These are phyloP conservation scores for Oenanthe oenanthe DNA, from an alignment of 2,113 vertebrate species.

Conservation along the genomic window DNA sequence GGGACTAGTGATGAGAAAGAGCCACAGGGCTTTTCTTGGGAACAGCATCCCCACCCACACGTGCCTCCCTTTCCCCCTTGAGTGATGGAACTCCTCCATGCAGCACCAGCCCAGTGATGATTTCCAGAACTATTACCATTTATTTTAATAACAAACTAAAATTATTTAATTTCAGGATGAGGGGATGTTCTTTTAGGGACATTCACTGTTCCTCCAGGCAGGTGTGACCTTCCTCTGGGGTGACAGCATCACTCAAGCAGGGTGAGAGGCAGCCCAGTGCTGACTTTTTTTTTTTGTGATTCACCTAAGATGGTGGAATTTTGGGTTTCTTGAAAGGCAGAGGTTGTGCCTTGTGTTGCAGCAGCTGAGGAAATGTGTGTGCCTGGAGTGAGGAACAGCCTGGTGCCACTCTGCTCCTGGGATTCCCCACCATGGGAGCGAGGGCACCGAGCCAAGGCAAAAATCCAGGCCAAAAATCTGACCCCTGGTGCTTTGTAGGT, in stretches of 20 bases:
- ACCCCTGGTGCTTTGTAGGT: slow-evolving; percentile 18
- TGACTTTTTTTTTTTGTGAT: not conserved
- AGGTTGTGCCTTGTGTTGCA: not conserved
- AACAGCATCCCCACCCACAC: not conserved
- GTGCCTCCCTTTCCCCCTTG: not conserved
- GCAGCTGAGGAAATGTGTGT: not conserved
- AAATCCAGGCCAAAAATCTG: not conserved
- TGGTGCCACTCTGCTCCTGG: not conserved
- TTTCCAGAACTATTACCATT: not conserved
- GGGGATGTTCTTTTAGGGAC: not conserved
- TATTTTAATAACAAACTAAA: too few species aligned
- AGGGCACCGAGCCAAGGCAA: not conserved
- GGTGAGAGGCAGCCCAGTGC: not conserved
- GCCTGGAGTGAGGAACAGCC: not conserved
- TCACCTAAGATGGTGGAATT: not conserved
- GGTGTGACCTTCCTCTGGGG: too few species aligned
- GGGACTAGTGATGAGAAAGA: not conserved
- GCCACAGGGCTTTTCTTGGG: accelerated
- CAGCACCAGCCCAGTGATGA: too few species aligned
- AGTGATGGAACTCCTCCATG: not conserved
- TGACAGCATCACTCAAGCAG: not conserved
- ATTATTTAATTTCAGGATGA: not conserved
- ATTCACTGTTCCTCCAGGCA: not conserved
- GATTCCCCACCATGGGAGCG: not conserved
- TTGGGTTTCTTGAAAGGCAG: not conserved